Conservation (phyloP, 2,797 vertebrate species). For the Rallus crepitans region DNA sequence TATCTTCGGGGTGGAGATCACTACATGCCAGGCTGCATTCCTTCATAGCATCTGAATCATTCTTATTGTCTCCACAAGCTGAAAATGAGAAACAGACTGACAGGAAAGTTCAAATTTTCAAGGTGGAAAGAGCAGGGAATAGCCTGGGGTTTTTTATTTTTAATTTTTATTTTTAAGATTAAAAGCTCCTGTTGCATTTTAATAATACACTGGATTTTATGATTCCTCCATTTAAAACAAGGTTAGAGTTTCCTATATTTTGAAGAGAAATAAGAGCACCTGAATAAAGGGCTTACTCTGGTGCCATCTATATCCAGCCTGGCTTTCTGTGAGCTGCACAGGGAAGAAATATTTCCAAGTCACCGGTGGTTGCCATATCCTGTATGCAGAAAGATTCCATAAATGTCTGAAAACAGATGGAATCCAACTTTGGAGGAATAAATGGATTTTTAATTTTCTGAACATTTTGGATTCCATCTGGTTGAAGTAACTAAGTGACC, state of each 20-base stretch:
- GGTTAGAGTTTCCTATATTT: neutral
- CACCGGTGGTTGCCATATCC: conserved; percentile 61
- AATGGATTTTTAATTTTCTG: conserved; percentile 73
- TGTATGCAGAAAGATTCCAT: conserved; percentile 71
- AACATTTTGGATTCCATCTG: conserved; percentile 73
- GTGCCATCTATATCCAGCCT: neutral
- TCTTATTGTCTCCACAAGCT: conserved; percentile 66
- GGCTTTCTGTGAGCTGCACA: neutral
- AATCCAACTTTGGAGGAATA: conserved; percentile 67
- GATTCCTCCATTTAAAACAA: neutral
- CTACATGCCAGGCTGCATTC: conserved; percentile 60
- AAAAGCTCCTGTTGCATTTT: conserved; percentile 13
- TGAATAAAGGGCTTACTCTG: neutral
- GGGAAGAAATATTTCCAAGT: conserved; percentile 56
- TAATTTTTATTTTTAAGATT: neutral
- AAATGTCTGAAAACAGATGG: conserved; percentile 70
- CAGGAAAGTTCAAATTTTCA: conserved; percentile 54
- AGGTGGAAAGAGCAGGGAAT: conserved; percentile 37
- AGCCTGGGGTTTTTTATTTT: neutral
- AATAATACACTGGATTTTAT: neutral
- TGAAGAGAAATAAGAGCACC: conserved; percentile 15
- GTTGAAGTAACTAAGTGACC: conserved; percentile 62
- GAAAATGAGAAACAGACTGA: conserved; percentile 69
- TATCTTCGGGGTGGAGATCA: conserved; percentile 38
- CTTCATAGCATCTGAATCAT: conserved; percentile 67